Conservation (phyloP, 2,888 invertebrate genomes). For the Phengaris arion region DNA sequence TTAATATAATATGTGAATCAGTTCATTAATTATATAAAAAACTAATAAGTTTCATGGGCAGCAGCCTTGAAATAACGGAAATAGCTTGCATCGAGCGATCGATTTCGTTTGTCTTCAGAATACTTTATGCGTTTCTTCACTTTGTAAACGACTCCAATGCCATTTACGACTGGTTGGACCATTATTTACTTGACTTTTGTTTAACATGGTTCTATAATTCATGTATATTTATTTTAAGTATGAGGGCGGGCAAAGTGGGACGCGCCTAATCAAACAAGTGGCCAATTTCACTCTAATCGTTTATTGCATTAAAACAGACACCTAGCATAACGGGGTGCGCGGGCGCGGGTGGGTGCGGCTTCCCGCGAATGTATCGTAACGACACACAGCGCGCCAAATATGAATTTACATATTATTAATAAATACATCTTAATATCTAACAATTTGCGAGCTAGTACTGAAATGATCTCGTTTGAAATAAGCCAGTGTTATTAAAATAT, state of each 20-base stretch:
- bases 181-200: neutral
- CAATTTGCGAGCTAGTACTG: neutral
- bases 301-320: too few species aligned
- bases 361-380: too few species aligned
- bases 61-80: constrained; percentile 64
- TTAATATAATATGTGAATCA: neutral
- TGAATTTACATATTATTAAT: too few species aligned
- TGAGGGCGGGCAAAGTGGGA: too few species aligned
- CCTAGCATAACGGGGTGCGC: too few species aligned
- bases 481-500: too few species aligned
- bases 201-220: neutral
- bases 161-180: neutral
- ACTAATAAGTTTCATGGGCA: constrained; percentile 28
- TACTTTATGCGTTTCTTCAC: constrained; percentile 48
- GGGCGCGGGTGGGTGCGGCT: too few species aligned
- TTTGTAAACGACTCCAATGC: neutral
- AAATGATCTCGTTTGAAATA: neutral
- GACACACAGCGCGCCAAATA: too few species aligned
- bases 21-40: constrained; percentile 15
- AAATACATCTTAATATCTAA: too few species aligned
- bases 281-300: too few species aligned
- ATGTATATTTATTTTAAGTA: neutral
- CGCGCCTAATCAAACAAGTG: too few species aligned
- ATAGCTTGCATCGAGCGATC: constrained; percentile 70
- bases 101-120: constrained; percentile 62